Percentiles rank a stretch among this genome's conserved stretches.
Conservation (phyloP, 2,888 invertebrate species). For the Acanthosepion pharaonis region DNA sequence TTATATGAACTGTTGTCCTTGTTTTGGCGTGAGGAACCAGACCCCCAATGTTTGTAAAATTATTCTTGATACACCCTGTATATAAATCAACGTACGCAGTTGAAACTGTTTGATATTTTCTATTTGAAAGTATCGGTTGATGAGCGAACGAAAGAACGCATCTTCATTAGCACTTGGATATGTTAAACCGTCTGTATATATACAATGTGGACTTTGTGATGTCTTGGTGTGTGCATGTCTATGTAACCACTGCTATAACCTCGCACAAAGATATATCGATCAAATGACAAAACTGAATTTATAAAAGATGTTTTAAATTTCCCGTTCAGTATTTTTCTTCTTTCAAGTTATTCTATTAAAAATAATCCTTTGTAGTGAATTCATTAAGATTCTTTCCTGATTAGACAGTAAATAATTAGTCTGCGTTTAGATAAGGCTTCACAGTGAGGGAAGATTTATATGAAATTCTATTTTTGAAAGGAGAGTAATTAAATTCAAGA, state of each 20-base stretch:
- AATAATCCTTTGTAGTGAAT: background rate
- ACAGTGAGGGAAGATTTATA: background rate
- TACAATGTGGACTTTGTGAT: background rate
- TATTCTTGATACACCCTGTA: too few species aligned
- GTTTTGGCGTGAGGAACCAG: too few species aligned
- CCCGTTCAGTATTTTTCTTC: background rate
- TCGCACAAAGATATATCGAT: background rate
- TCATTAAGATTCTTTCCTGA: slow-evolving; percentile 21
- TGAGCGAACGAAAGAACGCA: background rate
- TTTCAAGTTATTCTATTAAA: background rate
- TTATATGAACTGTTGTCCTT: too few species aligned
- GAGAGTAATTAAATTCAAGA: background rate
- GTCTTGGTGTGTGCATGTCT: background rate
- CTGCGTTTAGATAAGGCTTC: background rate
- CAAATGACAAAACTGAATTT: background rate
- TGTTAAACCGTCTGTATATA: background rate
- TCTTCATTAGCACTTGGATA: background rate
- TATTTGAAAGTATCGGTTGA: too few species aligned
- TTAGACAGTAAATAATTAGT: slow-evolving; percentile 21
- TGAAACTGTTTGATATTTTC: too few species aligned
- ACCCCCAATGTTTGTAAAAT: too few species aligned
- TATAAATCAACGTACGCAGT: too few species aligned
- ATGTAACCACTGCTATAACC: background rate
- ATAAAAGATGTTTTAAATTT: background rate
- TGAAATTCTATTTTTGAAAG: slow-evolving; percentile 18